Percentiles rank a stretch among this genome's conserved stretches.
phyloP scores from a whole-genome alignment of 2,888 invertebrate species.

The Drosophila antonietae region DNA sequence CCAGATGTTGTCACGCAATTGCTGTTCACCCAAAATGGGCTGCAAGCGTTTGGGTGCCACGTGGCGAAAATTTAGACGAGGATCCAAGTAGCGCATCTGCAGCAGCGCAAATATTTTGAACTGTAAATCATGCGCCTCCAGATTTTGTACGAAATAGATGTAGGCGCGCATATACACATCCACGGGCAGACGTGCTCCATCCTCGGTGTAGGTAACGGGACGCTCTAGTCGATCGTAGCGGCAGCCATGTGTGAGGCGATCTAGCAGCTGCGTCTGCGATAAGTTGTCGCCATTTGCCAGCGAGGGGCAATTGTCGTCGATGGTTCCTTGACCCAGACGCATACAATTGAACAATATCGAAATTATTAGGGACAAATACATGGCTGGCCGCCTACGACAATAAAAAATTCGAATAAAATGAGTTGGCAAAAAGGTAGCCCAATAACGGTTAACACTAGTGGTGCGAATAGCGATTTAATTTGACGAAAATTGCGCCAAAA shows the following conservation, averaged over 20 bases:
- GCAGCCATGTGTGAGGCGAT: slow-evolving; percentile 89
- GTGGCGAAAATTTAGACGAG: slow-evolving; percentile 88
- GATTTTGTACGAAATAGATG: slow-evolving; percentile 93
- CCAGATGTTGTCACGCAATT: slow-evolving; percentile 90
- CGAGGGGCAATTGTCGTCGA: slow-evolving; percentile 85
- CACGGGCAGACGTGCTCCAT: slow-evolving; percentile 87
- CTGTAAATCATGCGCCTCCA: slow-evolving; percentile 93
- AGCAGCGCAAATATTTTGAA: slow-evolving; percentile 93
- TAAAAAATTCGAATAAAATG: slow-evolving; percentile 3
- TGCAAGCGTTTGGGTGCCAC: slow-evolving; percentile 88
- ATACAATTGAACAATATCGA: slow-evolving; percentile 53
- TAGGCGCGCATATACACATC: slow-evolving; percentile 91
- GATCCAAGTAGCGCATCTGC: slow-evolving; percentile 91
- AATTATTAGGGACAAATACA: slow-evolving; percentile 55
- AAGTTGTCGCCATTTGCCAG: slow-evolving; percentile 86
- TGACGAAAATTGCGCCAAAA: not conserved
- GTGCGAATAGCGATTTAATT: not conserved
- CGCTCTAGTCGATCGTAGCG: slow-evolving; percentile 91
- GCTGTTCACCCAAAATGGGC: slow-evolving; percentile 90
- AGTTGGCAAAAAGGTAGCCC: slow-evolving; percentile 29
- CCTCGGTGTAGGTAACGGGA: slow-evolving; percentile 85
- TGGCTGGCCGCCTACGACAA: slow-evolving; percentile 12
- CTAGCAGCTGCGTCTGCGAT: slow-evolving; percentile 90
- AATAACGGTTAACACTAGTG: slow-evolving; percentile 42
- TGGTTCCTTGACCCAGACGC: not conserved